Percentiles rank a stretch among this genome's conserved stretches.
These are phyloP conservation scores for Babylonia areolata DNA, from an alignment of 1,140 invertebrate species.

Conservation along the genomic window DNA sequence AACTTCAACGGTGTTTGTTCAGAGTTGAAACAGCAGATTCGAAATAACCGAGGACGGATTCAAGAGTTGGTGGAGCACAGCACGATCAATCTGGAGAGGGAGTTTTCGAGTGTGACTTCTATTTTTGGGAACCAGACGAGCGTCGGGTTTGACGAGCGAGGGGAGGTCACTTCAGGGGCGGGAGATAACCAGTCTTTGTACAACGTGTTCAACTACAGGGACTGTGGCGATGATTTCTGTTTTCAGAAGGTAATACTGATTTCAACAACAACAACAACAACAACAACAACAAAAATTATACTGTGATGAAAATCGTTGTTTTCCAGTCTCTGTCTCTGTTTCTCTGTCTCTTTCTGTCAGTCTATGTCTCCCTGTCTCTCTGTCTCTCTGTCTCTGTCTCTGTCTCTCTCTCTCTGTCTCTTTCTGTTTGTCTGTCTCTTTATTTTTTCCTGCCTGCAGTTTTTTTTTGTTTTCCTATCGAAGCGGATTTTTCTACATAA, in stretches of 20 bases:
- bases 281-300: too few species aligned
- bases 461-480: too few species aligned
- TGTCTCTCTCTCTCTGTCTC: too few species aligned
- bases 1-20: not conserved
- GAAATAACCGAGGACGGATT: not conserved
- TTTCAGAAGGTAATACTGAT: conserved; percentile 27
- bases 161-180: not conserved
- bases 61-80: not conserved
- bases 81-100: not conserved
- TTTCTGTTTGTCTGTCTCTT: too few species aligned
- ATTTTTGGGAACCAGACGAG: not conserved
- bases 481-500: too few species aligned
- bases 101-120: conserved; percentile 5
- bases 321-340: too few species aligned
- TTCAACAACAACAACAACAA: too few species aligned
- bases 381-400: too few species aligned
- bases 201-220: conserved; percentile 10
- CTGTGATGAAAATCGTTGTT: not conserved
- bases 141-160: not conserved
- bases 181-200: not conserved
- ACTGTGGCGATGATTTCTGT: not conserved
- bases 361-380: not conserved
- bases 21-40: not conserved
- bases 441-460: too few species aligned
- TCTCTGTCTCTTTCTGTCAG: too few species aligned